These are phyloP conservation scores for Drosophila yooni DNA, from an alignment of 2,888 invertebrate species.

Conservation along the genomic window DNA sequence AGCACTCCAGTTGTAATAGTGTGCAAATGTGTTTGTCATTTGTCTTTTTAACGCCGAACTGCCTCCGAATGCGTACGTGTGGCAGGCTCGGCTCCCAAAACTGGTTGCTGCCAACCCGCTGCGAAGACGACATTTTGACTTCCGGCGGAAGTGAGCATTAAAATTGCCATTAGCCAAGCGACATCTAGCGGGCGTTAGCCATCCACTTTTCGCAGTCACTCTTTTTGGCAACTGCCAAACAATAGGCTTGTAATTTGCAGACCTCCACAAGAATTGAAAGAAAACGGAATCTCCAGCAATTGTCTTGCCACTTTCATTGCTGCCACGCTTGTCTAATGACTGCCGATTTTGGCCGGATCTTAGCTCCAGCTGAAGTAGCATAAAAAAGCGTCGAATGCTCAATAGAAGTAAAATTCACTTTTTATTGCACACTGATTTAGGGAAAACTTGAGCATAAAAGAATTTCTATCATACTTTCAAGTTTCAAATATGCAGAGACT, in stretches of 20 bases:
- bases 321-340: constrained; percentile 34
- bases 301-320: constrained; percentile 38
- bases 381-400: neutral
- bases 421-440: neutral
- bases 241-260: constrained; percentile 59
- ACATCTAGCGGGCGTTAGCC: constrained; percentile 4
- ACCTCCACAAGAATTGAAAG: constrained; percentile 9
- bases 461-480: neutral
- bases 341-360: constrained; percentile 7
- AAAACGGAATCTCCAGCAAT: constrained; percentile 18
- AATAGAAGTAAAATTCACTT: neutral
- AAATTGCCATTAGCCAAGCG: constrained; percentile 68
- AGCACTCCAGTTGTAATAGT: constrained; percentile 64
- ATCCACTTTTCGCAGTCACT: constrained; percentile 30
- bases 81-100: constrained; percentile 21
- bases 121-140: constrained; percentile 59
- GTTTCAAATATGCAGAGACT: no score
- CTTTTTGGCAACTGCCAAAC: constrained; percentile 59
- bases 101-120: constrained; percentile 58
- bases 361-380: neutral
- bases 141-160: constrained; percentile 73
- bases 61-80: constrained; percentile 54
- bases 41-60: constrained; percentile 72
- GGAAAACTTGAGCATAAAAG: neutral
- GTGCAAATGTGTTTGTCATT: constrained; percentile 76